phyloP scores from a whole-genome alignment of 2,797 vertebrate species.

The Peromyscus attwateri region DNA sequence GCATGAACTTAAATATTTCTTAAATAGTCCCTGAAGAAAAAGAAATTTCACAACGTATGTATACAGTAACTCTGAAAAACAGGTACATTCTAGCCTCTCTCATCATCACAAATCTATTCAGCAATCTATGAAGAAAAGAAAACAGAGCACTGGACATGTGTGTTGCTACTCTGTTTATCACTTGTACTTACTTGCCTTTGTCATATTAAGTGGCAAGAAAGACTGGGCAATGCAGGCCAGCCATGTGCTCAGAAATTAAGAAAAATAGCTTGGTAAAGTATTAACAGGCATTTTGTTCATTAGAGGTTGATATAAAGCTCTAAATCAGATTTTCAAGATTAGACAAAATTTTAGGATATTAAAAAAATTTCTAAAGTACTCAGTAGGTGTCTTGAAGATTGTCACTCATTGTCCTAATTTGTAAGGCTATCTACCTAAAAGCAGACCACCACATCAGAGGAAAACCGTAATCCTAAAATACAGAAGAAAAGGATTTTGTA shows the following conservation, averaged over 20 bases:
- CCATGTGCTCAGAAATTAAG: not conserved
- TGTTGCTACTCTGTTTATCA: not conserved
- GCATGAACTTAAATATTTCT: not conserved
- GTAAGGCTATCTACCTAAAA: not conserved
- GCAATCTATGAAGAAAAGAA: not conserved
- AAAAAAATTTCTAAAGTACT: not conserved
- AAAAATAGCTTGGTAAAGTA: not conserved
- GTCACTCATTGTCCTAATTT: not conserved
- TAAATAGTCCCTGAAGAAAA: not conserved
- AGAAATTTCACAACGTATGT: not conserved
- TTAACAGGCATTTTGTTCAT: not conserved
- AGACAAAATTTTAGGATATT: not conserved
- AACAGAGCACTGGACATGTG: not conserved
- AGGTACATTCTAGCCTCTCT: not conserved
- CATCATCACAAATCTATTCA: not conserved
- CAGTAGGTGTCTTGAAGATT: not conserved
- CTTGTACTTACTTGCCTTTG: not conserved
- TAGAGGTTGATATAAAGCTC: not conserved
- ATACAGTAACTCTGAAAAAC: not conserved
- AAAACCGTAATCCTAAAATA: not conserved
- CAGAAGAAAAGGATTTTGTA: not conserved
- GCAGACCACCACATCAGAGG: not conserved
- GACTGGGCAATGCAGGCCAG: not conserved
- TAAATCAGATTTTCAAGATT: slow-evolving; percentile 27
- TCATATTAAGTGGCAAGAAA: not conserved